These are phyloP conservation scores for Philopotamus ludificatus DNA, from an alignment of 1,140 invertebrate genomes.

Conservation along the genomic window DNA sequence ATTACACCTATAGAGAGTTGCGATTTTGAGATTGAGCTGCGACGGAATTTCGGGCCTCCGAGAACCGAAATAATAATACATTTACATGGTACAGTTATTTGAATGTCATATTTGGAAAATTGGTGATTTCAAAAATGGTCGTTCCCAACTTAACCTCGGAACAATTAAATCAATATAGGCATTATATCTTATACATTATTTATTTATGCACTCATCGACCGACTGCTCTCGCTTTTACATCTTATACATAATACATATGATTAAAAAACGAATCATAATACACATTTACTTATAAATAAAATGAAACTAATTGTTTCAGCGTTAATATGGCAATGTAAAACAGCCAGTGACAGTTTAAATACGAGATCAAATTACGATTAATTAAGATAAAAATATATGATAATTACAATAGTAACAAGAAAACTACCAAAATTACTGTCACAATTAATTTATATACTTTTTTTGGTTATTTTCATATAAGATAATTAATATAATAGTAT, in stretches of 20 bases:
- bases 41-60: constrained; percentile 37
- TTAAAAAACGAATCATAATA: background rate
- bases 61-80: constrained; percentile 31
- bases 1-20: too few relatives aligned
- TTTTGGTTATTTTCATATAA: constrained; percentile 26
- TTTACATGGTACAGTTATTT: too few relatives aligned
- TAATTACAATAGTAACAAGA: background rate
- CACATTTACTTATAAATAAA: constrained; percentile 19
- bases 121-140: too few relatives aligned
- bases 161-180: too few relatives aligned
- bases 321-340: constrained; percentile 38
- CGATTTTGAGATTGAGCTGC: too few relatives aligned
- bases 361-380: constrained; percentile 40
- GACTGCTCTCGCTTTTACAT: too few relatives aligned
- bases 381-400: background rate
- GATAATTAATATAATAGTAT: constrained; percentile 5
- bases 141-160: too few relatives aligned
- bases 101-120: too few relatives aligned
- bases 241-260: background rate
- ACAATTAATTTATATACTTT: constrained; percentile 2
- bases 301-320: constrained; percentile 22
- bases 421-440: constrained; percentile 25
- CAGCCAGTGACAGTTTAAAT: constrained; percentile 36
- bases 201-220: background rate
- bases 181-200: background rate